Percentiles rank a stretch among this genome's conserved stretches.
These are phyloP conservation scores for Copsychus sechellarum DNA, from an alignment of 2,113 vertebrate species.

Conservation along the genomic window DNA sequence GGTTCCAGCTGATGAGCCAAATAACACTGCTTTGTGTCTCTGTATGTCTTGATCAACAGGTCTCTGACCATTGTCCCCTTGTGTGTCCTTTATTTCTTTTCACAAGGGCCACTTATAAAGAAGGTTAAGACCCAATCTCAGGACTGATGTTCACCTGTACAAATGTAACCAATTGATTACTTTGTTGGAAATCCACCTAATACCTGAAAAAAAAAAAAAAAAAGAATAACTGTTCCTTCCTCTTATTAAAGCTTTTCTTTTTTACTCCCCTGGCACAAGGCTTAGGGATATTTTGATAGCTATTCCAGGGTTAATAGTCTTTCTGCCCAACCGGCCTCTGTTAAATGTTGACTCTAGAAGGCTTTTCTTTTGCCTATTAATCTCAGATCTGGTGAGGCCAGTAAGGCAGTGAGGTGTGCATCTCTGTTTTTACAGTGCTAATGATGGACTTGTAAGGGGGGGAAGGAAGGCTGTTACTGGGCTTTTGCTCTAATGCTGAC, in stretches of 20 bases:
- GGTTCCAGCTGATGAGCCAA: background rate
- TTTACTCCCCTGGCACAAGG: background rate
- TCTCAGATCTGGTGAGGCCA: background rate
- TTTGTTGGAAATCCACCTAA: background rate
- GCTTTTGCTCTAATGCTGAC: background rate
- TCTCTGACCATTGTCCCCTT: background rate
- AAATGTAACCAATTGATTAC: background rate
- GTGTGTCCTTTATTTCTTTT: background rate
- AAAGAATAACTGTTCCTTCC: background rate
- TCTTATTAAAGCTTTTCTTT: background rate
- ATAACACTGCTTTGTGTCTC: background rate
- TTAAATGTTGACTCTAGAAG: background rate
- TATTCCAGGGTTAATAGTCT: background rate
- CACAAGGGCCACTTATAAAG: background rate
- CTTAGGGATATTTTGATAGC: background rate
- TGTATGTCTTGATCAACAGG: background rate
- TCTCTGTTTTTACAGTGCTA: conserved; percentile 24
- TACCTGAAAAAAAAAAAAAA: background rate
- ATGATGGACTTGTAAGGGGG: background rate
- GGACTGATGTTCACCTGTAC: background rate
- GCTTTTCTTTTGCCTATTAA: conserved; percentile 1
- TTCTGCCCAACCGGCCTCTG: background rate
- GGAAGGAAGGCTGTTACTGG: background rate
- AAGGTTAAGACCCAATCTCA: background rate
- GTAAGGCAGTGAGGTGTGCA: conserved; percentile 1